Evolutionary conservation across 2,888 invertebrate species (phyloP).

Genomic region (Lagria hirta): DNA sequence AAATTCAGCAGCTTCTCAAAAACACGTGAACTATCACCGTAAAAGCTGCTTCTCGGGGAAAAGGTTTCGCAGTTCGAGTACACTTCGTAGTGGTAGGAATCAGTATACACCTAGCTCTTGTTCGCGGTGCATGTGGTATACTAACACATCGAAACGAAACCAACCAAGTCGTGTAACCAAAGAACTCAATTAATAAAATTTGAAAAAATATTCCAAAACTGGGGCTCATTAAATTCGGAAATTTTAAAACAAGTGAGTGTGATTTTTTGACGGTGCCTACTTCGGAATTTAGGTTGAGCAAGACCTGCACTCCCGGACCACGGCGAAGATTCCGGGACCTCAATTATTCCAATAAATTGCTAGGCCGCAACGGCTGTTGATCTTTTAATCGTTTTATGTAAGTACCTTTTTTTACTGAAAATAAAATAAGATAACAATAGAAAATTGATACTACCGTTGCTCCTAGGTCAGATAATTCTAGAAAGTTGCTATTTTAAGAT

Average conservation of each 20-base stretch:
- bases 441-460: slow-evolving; percentile 1
- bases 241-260: slow-evolving; percentile 28
- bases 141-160: slow-evolving; percentile 31
- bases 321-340: slow-evolving; percentile 27
- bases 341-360: slow-evolving; percentile 1
- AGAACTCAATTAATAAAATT: too few species aligned
- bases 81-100: slow-evolving; percentile 34
- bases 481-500: slow-evolving; percentile 34
- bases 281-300: slow-evolving; percentile 26
- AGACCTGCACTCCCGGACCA: slow-evolving; percentile 32
- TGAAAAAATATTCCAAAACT: too few species aligned
- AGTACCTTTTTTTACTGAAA: too few species aligned
- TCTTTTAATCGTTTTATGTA: slow-evolving; percentile 27
- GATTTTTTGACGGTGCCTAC: slow-evolving; percentile 27
- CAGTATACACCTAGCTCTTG: slow-evolving; percentile 43
- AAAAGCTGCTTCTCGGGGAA: slow-evolving; percentile 42
- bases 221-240: slow-evolving; percentile 30
- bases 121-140: slow-evolving; percentile 32
- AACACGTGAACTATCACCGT: slow-evolving; percentile 44
- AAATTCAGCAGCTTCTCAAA: slow-evolving; percentile 23
- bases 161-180: too few species aligned
- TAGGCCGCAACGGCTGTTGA: slow-evolving; percentile 26
- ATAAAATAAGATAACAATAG: slow-evolving; percentile 5
- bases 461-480: slow-evolving; percentile 28
- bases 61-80: slow-evolving; percentile 40